Conservation (phyloP, 1,140 invertebrate genomes). For the Pachyrhynchus sulphureomaculatus region DNA sequence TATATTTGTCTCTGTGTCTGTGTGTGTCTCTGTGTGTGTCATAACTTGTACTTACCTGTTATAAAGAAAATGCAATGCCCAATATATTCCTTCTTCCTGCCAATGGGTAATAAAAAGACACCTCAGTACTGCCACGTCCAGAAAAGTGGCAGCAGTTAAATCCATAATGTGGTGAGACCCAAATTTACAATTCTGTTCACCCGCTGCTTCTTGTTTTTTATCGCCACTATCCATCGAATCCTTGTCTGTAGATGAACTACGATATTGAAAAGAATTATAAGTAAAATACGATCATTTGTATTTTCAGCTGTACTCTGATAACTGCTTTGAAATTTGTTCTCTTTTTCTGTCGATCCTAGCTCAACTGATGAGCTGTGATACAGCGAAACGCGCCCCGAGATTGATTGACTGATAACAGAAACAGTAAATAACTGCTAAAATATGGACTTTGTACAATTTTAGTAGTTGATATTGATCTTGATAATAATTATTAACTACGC, state of each 20-base stretch:
- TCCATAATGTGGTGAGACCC: conserved; percentile 53
- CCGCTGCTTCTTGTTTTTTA: conserved; percentile 10
- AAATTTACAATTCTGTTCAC: conserved; percentile 27
- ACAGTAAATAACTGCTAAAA: too few species aligned
- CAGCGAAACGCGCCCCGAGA: too few species aligned
- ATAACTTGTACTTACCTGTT: conserved; percentile 76
- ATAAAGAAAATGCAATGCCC: conserved; percentile 93
- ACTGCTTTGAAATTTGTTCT: too few species aligned
- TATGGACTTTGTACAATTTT: too few species aligned
- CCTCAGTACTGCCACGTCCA: conserved; percentile 93
- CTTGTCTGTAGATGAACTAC: conserved; percentile 56
- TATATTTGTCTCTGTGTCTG: too few species aligned
- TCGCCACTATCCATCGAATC: conserved; percentile 53
- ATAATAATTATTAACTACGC: too few species aligned
- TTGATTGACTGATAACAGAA: too few species aligned
- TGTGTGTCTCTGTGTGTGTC: too few species aligned
- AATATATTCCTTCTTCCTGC: conserved; percentile 96
- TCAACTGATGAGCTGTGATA: too few species aligned
- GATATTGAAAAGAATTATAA: conserved; percentile 1
- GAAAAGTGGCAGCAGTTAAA: conserved; percentile 85
- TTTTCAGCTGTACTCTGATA: too few species aligned
- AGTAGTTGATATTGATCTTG: too few species aligned
- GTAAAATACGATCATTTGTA: neutral
- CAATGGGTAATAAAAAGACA: conserved; percentile 97
- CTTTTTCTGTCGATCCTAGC: too few species aligned